Evolutionary conservation across 2,113 vertebrate genomes (phyloP), one percentile per base, ranked within the genome.

Genomic region (Athene cunicularia): DNA sequence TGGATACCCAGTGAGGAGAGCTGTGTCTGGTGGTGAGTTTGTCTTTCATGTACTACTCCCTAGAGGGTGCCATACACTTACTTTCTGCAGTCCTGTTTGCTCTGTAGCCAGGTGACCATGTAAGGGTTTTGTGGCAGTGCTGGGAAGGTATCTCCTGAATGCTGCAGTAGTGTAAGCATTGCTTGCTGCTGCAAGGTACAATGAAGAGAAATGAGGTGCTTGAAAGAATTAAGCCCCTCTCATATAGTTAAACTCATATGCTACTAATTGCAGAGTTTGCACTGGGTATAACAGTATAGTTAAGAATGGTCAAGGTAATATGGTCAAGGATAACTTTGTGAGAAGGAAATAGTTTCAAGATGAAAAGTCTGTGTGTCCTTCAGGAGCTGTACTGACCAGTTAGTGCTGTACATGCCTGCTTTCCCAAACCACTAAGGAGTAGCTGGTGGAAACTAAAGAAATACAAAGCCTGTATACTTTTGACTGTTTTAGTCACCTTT

Each of bases 21-120:
- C 22, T 5, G 11, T 28, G 47, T 17, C 30, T 41, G 43, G 17
- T 2, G 60, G 35, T 39, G 45, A 5, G 12, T 89, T 71, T 91
- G 63, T 64, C 90, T 93, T 98, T 90, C 96, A 3, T 68, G 58
- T 53, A 1, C 53, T 90, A 76, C 76, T 98, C 98, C 93, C 98
- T 98, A 98, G 98, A 98, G 98, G 98, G 98, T 98, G 93, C 98
- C 97, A 96, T 83, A 64, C 87, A 4, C 66, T 80, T 21, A 91
- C 77, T 83, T 64, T 97, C 33, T 12, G 68, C 72, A 18, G 50
- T 45, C 17, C 16, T 4, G 33, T 5, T 55, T 12, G 53, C 85
- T 74, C 39, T 16, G 30, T 19, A 3, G 21, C 87, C 91, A 8
- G 70, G 73, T 52, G 41, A 33, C 32, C 10, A 7, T 24, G 49